These are phyloP conservation scores for Diadema setosum DNA, from an alignment of 35 echinoderm and acorn worm species.

Conservation along the genomic window DNA sequence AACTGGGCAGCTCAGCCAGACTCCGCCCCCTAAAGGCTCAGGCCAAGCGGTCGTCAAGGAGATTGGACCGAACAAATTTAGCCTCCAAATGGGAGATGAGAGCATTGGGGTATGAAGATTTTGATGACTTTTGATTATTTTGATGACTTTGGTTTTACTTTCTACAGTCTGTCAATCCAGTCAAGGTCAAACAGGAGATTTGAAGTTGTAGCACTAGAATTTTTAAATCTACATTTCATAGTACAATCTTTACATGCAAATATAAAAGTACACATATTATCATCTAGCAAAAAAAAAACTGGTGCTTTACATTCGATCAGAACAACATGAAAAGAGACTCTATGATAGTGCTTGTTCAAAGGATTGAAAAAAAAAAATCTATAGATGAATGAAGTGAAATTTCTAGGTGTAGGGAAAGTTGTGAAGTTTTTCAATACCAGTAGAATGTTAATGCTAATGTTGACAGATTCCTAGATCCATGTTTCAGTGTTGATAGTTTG, in stretches of 20 bases:
- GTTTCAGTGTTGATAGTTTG: too few relatives aligned
- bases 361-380: too few relatives aligned
- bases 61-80: slow-evolving; percentile 80
- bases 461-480: too few relatives aligned
- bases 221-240: background rate
- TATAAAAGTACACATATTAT: background rate
- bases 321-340: too few relatives aligned
- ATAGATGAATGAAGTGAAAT: too few relatives aligned
- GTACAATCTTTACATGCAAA: background rate
- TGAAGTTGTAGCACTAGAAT: background rate
- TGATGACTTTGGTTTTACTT: background rate
- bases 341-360: too few relatives aligned
- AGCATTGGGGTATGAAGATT: slow-evolving; percentile 67
- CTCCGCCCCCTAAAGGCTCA: background rate
- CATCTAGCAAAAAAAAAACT: background rate
- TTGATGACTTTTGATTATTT: background rate
- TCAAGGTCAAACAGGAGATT: too few relatives aligned
- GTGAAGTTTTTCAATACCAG: too few relatives aligned
- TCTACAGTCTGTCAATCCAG: background rate
- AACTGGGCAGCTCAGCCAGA: slow-evolving; percentile 45
- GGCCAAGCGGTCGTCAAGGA: slow-evolving; percentile 58
- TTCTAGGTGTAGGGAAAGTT: too few relatives aligned
- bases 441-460: too few relatives aligned
- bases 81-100: slow-evolving; percentile 54
- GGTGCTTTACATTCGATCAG: too few relatives aligned